Conservation (phyloP, 2,888 invertebrate species). For the Ptychoptera albimana region DNA sequence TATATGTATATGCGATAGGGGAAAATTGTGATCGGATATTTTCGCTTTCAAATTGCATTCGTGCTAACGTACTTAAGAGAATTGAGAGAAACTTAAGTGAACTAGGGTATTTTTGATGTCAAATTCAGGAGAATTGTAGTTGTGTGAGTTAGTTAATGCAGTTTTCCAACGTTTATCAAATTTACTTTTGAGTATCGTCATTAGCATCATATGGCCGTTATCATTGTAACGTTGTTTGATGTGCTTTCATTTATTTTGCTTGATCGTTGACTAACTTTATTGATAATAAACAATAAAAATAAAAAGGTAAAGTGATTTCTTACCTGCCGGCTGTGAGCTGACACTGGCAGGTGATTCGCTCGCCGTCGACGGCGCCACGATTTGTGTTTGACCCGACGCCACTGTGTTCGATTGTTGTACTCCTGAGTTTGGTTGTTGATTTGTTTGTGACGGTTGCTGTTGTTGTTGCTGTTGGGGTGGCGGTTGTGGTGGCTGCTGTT, state of each 20-base stretch:
- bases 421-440: constrained; percentile 11
- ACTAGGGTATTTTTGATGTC: too few species aligned
- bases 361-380: constrained; percentile 39
- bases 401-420: constrained; percentile 28
- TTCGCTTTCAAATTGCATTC: too few species aligned
- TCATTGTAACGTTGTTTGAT: too few species aligned
- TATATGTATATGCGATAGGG: too few species aligned
- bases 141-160: too few species aligned
- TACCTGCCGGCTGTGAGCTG: constrained; percentile 33
- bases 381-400: constrained; percentile 30
- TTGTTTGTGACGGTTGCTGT: constrained; percentile 13
- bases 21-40: too few species aligned
- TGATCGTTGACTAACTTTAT: neutral
- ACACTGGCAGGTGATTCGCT: constrained; percentile 43
- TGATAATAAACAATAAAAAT: neutral
- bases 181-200: too few species aligned
- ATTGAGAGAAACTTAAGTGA: too few species aligned
- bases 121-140: too few species aligned
- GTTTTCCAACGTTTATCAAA: too few species aligned
- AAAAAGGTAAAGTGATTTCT: constrained; percentile 7
- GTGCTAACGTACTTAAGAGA: too few species aligned
- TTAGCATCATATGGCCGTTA: too few species aligned
- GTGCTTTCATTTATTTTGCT: constrained; percentile 14
- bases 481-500: constrained; percentile 18
- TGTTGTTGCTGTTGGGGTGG: constrained; percentile 17